Conservation (phyloP, 1,140 invertebrate species). For the Drosophila grimshawi region DNA sequence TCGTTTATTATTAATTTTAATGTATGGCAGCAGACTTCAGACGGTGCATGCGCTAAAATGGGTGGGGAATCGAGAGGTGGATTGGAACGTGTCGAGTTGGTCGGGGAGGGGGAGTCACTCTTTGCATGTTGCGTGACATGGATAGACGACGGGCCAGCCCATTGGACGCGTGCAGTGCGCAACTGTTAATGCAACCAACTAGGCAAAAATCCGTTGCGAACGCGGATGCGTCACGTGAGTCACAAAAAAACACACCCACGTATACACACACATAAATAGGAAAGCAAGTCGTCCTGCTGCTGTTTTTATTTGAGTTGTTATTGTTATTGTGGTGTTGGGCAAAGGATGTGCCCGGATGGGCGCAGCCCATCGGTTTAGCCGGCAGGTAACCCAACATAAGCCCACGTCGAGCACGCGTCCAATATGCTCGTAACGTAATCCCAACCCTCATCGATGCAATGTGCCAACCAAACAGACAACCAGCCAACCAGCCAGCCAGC, state of each 20-base stretch:
- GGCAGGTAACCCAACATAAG: constrained; percentile 45
- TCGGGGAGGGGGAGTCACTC: constrained; percentile 3
- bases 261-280: constrained; percentile 14
- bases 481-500: not conserved
- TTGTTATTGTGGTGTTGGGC: constrained; percentile 47
- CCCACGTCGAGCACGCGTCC: constrained; percentile 56
- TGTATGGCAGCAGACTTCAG: constrained; percentile 58
- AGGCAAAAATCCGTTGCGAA: constrained; percentile 59
- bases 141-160: constrained; percentile 34
- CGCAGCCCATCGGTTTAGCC: constrained; percentile 54
- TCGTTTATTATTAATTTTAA: constrained; percentile 84
- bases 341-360: constrained; percentile 77
- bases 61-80: not conserved
- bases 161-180: constrained; percentile 53
- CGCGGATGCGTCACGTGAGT: constrained; percentile 74
- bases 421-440: constrained; percentile 27
- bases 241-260: constrained; percentile 38
- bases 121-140: constrained; percentile 66
- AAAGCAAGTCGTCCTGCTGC: constrained; percentile 49
- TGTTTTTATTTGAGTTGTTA: constrained; percentile 44
- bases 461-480: not conserved
- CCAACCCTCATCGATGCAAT: constrained; percentile 55
- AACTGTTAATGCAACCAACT: constrained; percentile 61
- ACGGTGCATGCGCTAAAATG: constrained; percentile 20
- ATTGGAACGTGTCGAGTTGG: not conserved